A percentile compares a stretch with the other conserved stretches of the same genome.
Conservation (phyloP, 2,797 vertebrate genomes). For the Anabacerthia variegaticeps region DNA sequence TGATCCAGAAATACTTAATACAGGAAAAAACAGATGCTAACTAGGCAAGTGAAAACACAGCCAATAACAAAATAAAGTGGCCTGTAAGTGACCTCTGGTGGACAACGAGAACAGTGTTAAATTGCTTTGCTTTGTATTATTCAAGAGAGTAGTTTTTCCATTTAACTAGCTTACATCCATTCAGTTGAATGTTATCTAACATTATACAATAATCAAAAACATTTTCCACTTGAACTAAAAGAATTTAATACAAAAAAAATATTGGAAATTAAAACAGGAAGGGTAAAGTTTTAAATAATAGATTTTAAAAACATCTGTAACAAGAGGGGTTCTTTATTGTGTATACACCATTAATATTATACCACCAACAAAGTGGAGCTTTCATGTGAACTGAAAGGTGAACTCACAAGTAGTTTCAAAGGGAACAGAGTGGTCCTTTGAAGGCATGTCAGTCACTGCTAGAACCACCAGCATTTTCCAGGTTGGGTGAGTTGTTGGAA, state of each 20-base stretch:
- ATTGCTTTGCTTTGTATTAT: neutral
- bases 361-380: neutral
- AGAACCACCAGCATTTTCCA: neutral
- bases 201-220: neutral
- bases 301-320: neutral
- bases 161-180: neutral
- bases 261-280: neutral
- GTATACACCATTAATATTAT: neutral
- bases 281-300: neutral
- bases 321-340: neutral
- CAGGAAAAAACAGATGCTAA: neutral
- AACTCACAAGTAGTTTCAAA: neutral
- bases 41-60: neutral
- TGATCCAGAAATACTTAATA: neutral
- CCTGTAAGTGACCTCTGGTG: constrained; percentile 55
- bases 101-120: neutral
- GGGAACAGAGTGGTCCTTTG: neutral
- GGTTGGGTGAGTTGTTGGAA: neutral
- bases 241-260: neutral
- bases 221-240: neutral
- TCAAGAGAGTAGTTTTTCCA: neutral
- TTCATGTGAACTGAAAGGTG: neutral
- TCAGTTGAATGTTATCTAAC: neutral
- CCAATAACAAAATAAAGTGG: neutral
- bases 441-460: neutral